Percentiles rank a stretch among this genome's conserved stretches.
Evolutionary conservation across 2,113 vertebrate genomes (phyloP).

Genomic region (Cynoglossus semilaevis): DNA sequence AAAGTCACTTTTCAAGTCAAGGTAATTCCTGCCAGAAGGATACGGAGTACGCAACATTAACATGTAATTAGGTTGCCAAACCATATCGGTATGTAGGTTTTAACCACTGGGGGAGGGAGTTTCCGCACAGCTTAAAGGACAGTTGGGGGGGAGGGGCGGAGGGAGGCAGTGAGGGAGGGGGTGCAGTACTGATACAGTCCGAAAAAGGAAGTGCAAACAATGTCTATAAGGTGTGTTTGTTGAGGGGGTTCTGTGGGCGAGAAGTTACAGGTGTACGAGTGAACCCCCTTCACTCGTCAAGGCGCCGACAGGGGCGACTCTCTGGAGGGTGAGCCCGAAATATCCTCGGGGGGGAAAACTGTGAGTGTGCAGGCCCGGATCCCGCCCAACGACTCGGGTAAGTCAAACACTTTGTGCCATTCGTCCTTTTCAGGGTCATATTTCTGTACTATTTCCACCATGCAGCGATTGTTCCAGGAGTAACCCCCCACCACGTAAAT

Average conservation of each 20-base stretch:
- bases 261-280: constrained; percentile 54
- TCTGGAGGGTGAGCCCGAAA: constrained; percentile 89
- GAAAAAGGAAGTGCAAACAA: constrained; percentile 82
- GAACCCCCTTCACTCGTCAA: constrained; percentile 75
- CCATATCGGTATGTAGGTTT: constrained; percentile 50
- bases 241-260: constrained; percentile 13
- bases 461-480: constrained; percentile 99
- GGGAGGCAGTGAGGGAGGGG: constrained; percentile 35
- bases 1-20: constrained; percentile 78
- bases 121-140: constrained; percentile 59
- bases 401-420: constrained; percentile 99
- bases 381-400: constrained; percentile 96
- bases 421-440: constrained; percentile 98
- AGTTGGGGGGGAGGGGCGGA: constrained; percentile 21
- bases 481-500: constrained; percentile 99
- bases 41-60: constrained; percentile 69
- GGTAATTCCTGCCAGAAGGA: constrained; percentile 75
- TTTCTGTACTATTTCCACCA: constrained; percentile 99
- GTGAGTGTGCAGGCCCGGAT: constrained; percentile 98
- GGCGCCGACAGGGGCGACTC: constrained; percentile 96
- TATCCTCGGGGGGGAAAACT: constrained; percentile 93
- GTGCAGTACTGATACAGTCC: constrained; percentile 71
- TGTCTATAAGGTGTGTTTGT: constrained; percentile 69
- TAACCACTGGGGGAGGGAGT: constrained; percentile 43
- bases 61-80: constrained; percentile 71